Base-by-base conservation (phyloP, 2,888 invertebrate genomes). In the Meiosimyza decipiens region DNA sequence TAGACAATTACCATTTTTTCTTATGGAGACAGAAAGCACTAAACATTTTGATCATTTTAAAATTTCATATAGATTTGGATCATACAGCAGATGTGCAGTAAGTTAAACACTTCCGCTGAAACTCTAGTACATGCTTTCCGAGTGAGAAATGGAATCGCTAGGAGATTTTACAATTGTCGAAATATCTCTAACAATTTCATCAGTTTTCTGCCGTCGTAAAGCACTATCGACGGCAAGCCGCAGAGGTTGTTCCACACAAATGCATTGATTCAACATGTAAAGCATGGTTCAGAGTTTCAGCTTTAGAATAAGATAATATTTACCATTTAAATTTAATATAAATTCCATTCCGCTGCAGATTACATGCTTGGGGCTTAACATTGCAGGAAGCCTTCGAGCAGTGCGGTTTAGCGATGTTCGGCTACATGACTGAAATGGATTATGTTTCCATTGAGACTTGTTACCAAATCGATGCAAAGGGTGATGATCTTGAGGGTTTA, bases 31-130 rank as follows among this genome's bases (percentile, higher is more conserved):
- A 51, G n/a, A 47, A 50, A 63, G 33, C 7, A 7, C 40, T 7
- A 6, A 40, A 40, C 7, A 1, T 40, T 40, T 40, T 40, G 6
- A 40, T 40, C 2, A 40, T 40, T 40, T 40, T 40, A 1, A 6
- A 40, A 40, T 65, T 68, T 62, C 49, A 64, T 12, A 73, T 89
- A 96, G 96, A 95, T 91, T 89, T 99, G 86, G 99, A 99, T 84
- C 98, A 99, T 85, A 97, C 98, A 49, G 98, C 99, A 18, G 99
- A 99, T 89, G 95, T 99, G n/a, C 99, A 99, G 95, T 97, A 90
- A 93, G 95, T 93, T 82, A 71, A 64, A 9, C 40, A 40, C 9
- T 28, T 28, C 0, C 28, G 28, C 3, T 28, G 3, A 28, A 28
- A 28, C 28, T 28, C 28, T 4, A 28, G 3, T 3, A 2, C 28